These are phyloP conservation scores for Monomorium pharaonis DNA, from an alignment of 1,140 invertebrate species.

Conservation along the genomic window DNA sequence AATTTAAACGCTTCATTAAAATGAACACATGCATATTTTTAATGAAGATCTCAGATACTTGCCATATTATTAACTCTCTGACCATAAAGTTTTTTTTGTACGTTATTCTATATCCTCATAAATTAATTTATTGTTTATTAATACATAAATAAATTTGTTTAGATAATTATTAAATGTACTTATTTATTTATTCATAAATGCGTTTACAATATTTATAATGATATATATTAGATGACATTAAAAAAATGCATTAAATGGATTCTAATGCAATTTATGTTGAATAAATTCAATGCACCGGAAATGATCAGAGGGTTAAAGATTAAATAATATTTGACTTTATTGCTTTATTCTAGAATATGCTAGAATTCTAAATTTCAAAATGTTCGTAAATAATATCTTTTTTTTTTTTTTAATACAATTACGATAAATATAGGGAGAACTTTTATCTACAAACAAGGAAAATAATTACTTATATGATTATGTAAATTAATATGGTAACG, in stretches of 20 bases:
- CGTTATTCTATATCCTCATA: background rate
- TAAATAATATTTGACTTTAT: background rate
- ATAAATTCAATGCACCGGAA: background rate
- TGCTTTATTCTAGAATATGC: slow-evolving; percentile 44
- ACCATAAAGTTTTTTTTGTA: background rate
- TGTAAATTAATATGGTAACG: slow-evolving; percentile 38
- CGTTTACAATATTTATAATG: background rate
- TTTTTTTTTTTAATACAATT: slow-evolving; percentile 10
- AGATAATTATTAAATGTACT: background rate
- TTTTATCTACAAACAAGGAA: background rate
- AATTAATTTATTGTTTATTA: slow-evolving; percentile 12
- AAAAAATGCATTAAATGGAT: background rate
- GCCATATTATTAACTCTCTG: background rate
- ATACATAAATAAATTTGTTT: slow-evolving; percentile 12
- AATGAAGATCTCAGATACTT: slow-evolving; percentile 33
- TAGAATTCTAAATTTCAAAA: slow-evolving; percentile 51
- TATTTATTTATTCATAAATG: background rate
- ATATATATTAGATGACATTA: background rate
- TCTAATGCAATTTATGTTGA: background rate
- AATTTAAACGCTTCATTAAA: background rate
- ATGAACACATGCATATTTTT: background rate
- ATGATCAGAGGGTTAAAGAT: slow-evolving; percentile 2
- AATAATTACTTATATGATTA: slow-evolving; percentile 28
- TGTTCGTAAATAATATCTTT: background rate
- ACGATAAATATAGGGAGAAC: background rate